phyloP scores from a whole-genome alignment of 2,888 invertebrate genomes.

The Cosmia pyralina region DNA sequence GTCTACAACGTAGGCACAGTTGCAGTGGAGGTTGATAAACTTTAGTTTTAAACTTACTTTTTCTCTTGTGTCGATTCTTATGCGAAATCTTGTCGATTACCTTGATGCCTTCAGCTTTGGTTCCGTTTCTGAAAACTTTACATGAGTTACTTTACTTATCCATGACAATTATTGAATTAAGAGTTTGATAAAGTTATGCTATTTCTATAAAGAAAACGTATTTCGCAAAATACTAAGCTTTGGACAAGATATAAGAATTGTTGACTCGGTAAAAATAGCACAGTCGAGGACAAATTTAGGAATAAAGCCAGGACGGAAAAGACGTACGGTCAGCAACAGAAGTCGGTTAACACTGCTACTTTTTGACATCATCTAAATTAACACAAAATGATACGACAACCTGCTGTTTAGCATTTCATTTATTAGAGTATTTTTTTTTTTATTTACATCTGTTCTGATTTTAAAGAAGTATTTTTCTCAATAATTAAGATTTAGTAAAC shows the following conservation, averaged over 20 bases:
- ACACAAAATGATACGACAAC: no score
- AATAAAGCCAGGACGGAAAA: neutral
- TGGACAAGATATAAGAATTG: neutral
- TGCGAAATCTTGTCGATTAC: neutral
- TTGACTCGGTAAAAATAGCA: no score
- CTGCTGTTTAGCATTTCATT: no score
- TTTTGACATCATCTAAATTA: no score
- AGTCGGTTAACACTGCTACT: no score
- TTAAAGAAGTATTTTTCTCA: no score
- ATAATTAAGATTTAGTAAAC: no score
- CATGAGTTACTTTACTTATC: constrained; percentile 57
- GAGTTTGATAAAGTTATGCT: neutral
- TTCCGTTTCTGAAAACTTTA: constrained; percentile 54
- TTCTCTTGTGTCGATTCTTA: constrained; percentile 6
- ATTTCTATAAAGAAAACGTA: neutral
- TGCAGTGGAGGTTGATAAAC: no score
- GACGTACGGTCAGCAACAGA: no score
- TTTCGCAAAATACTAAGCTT: neutral
- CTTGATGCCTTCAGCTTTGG: neutral
- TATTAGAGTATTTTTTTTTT: no score
- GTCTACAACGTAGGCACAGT: neutral
- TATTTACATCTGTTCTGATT: no score
- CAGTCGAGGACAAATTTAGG: no score
- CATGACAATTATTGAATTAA: neutral
- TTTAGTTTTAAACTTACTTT: constrained; percentile 22